Evolutionary conservation across 2,113 vertebrate species (phyloP), one percentile per base, ranked within the genome.

Genomic region (Nothobranchius kuhntae): DNA sequence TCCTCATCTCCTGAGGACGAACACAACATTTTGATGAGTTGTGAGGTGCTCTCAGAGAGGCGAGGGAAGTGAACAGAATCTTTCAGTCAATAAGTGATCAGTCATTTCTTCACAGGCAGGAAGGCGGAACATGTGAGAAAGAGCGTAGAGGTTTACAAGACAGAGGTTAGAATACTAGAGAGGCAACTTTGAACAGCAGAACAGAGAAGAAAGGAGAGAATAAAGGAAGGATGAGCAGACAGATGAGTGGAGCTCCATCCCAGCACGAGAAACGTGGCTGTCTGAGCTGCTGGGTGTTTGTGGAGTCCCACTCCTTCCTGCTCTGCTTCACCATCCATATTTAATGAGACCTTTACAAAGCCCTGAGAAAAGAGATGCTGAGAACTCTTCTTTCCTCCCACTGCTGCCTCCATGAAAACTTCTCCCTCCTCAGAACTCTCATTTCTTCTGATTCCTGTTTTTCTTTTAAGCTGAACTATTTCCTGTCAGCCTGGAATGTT

Each of bases 301-400:
- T 61, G 72, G 82, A 85, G 82, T 84, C 83, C 85, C 87, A 85
- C 85, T 87, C 85, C 82, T 68, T 83, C 80, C 75, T 58, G 65
- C 77, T 85, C 85, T 81, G 82, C 84, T 88, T 82, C 75, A 87
- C 14, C 80, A 90, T 91, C 36, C 70, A 91, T 90, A 80, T 84
- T 89, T 91, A 86, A 91, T 84, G 73, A 88, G 56, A 64, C 81
- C 72, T 72, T 85, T 45, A 86, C 84, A 91, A 89, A 90, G 85
- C 85, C 70, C 65, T 75, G 83, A 66, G 82, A 90, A 84, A 81
- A 83, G 80, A 82, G 80, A 87, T 80, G 78, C 81, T 75, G 77
- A 67, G 73, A 85, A 84, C 73, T 82, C 78, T 71, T 53, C 38
- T 65, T 57, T 36, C 47, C 51, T 13, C 46, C 51, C 44, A 61